These are phyloP conservation scores for Scleropages formosus DNA, from an alignment of 2,797 vertebrate genomes.

Conservation along the genomic window DNA sequence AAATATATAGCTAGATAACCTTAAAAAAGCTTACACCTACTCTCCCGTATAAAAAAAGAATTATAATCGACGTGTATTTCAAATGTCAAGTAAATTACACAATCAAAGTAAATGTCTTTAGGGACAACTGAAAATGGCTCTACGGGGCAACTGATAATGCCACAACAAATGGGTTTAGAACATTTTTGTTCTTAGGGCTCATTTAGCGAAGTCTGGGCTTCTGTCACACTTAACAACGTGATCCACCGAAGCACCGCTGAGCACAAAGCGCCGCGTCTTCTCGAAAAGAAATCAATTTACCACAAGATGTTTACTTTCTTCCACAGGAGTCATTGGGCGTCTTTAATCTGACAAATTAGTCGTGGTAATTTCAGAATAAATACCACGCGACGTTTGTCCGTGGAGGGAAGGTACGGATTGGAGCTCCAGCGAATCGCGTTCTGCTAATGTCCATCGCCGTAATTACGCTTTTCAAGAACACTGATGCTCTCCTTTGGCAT, in stretches of 20 bases:
- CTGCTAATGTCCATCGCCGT: too few relatives aligned
- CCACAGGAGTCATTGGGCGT: not conserved
- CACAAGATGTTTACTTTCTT: not conserved
- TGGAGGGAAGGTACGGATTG: conserved; percentile 4
- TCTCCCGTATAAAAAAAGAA: conserved; percentile 12
- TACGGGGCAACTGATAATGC: conserved; percentile 20
- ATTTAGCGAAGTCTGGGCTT: too few relatives aligned
- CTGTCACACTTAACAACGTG: conserved; percentile 1
- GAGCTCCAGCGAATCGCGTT: not conserved
- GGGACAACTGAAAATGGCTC: conserved; percentile 14
- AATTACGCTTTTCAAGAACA: too few relatives aligned
- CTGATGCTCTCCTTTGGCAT: too few relatives aligned
- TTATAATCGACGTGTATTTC: conserved; percentile 18
- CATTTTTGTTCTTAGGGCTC: not conserved
- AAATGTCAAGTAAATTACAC: conserved; percentile 28
- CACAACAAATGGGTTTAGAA: not conserved
- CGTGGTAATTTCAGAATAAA: conserved; percentile 12
- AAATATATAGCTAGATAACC: conserved; percentile 13
- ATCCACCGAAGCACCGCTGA: not conserved
- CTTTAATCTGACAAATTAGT: not conserved
- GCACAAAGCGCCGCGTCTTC: not conserved
- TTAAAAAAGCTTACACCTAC: conserved; percentile 7
- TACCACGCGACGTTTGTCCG: not conserved
- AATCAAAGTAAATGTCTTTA: conserved; percentile 22
- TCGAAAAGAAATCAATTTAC: not conserved